Percentiles rank a stretch among this genome's conserved stretches.
phyloP scores from a whole-genome alignment of 2,888 invertebrate genomes.

The Ophion ellenae region DNA sequence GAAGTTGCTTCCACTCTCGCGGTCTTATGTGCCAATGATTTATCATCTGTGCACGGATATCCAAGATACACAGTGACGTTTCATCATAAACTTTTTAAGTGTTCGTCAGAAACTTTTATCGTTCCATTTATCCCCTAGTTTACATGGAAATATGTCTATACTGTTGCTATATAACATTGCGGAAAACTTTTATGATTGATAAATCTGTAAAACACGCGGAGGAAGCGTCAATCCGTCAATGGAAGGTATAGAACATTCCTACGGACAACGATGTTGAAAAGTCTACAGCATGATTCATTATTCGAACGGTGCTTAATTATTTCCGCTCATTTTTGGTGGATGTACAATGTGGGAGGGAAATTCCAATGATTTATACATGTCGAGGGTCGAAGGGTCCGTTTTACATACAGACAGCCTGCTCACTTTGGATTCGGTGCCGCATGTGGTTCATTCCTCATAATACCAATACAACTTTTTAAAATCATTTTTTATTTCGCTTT shows the following conservation, averaged over 20 bases:
- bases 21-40: neutral
- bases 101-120: slow-evolving; percentile 13
- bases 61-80: slow-evolving; percentile 16
- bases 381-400: too few relatives aligned
- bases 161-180: neutral
- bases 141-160: neutral
- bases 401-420: too few relatives aligned
- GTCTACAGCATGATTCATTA: neutral
- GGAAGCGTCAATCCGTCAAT: slow-evolving; percentile 26
- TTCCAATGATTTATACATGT: too few relatives aligned
- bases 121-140: too few relatives aligned
- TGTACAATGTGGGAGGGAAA: too few relatives aligned
- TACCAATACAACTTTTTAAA: too few relatives aligned
- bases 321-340: neutral
- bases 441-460: too few relatives aligned
- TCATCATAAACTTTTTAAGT: slow-evolving; percentile 28
- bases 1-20: too few relatives aligned
- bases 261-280: neutral
- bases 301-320: neutral
- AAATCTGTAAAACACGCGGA: slow-evolving; percentile 20
- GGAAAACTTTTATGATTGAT: slow-evolving; percentile 12
- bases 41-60: neutral
- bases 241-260: neutral
- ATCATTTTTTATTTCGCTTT: too few relatives aligned
- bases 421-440: too few relatives aligned